These are phyloP conservation scores for Malacosoma neustria DNA, from an alignment of 2,888 invertebrate genomes.

Conservation along the genomic window DNA sequence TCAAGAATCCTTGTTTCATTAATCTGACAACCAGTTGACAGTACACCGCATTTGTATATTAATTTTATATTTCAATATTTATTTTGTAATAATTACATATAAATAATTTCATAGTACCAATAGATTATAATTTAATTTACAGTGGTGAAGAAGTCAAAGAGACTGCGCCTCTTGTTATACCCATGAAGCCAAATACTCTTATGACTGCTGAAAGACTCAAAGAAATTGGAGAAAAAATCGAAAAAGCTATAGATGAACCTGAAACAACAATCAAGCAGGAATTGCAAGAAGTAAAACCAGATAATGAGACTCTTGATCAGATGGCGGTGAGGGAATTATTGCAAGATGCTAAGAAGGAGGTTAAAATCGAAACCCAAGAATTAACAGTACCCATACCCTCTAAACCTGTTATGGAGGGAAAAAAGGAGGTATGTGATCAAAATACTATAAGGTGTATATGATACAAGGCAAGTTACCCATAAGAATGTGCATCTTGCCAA, in stretches of 20 bases:
- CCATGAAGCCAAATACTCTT: conserved; percentile 74
- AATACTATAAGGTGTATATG: too few relatives aligned
- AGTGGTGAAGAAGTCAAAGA: conserved; percentile 71
- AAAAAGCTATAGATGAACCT: conserved; percentile 66
- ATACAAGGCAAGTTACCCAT: too few relatives aligned
- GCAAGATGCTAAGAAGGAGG: conserved; percentile 65
- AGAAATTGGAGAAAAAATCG: conserved; percentile 65
- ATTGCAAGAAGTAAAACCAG: conserved; percentile 28
- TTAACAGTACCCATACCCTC: conserved; percentile 76
- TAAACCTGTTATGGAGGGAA: conserved; percentile 71
- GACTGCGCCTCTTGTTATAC: conserved; percentile 77
- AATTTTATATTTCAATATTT: too few relatives aligned
- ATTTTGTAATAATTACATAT: too few relatives aligned
- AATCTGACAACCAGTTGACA: too few relatives aligned
- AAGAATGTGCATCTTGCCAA: too few relatives aligned
- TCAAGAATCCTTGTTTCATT: too few relatives aligned
- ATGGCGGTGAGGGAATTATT: conserved; percentile 84
- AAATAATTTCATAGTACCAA: too few relatives aligned
- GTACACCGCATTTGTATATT: too few relatives aligned
- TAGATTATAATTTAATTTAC: too few relatives aligned
- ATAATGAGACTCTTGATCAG: conserved; percentile 73
- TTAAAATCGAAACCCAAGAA: conserved; percentile 38
- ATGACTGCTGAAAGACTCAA: conserved; percentile 64
- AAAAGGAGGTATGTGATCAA: conserved; percentile 69
- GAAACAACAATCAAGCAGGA: conserved; percentile 22